Conservation (phyloP, 2,113 vertebrate genomes). For the Ranitomeya variabilis region DNA sequence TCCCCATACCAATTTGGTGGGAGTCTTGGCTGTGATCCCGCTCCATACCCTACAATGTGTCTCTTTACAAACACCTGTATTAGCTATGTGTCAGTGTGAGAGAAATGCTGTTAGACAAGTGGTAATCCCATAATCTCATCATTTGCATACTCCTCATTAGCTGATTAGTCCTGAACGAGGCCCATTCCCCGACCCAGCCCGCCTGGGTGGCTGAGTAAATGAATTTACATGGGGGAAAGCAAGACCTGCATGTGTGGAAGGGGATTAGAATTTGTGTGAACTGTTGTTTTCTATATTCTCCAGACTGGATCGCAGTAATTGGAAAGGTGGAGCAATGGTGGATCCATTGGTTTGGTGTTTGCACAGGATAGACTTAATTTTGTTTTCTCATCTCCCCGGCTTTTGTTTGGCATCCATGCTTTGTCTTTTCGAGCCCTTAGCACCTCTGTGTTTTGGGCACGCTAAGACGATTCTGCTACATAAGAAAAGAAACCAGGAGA, state of each 20-base stretch:
- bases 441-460: conserved; percentile 81
- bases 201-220: conserved; percentile 90
- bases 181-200: conserved; percentile 71
- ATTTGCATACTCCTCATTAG: conserved; percentile 91
- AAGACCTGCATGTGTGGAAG: conserved; percentile 85
- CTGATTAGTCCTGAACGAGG: conserved; percentile 79
- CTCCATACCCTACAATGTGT: too few relatives aligned
- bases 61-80: conserved; percentile 93
- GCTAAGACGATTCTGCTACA: conserved; percentile 85
- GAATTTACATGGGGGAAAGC: conserved; percentile 70
- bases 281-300: conserved; percentile 81
- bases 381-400: conserved; percentile 78
- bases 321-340: conserved; percentile 88
- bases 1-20: not conserved
- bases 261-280: conserved; percentile 93
- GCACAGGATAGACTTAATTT: conserved; percentile 91
- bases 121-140: conserved; percentile 90
- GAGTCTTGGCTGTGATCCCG: too few relatives aligned
- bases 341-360: conserved; percentile 93
- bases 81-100: conserved; percentile 76
- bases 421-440: conserved; percentile 79
- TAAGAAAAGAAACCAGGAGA: conserved; percentile 67
- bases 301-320: conserved; percentile 86
- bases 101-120: conserved; percentile 80
- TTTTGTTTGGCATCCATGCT: conserved; percentile 81